These are phyloP conservation scores for Nyctereutes procyonoides DNA, from an alignment of 2,113 vertebrate genomes.

Conservation along the genomic window DNA sequence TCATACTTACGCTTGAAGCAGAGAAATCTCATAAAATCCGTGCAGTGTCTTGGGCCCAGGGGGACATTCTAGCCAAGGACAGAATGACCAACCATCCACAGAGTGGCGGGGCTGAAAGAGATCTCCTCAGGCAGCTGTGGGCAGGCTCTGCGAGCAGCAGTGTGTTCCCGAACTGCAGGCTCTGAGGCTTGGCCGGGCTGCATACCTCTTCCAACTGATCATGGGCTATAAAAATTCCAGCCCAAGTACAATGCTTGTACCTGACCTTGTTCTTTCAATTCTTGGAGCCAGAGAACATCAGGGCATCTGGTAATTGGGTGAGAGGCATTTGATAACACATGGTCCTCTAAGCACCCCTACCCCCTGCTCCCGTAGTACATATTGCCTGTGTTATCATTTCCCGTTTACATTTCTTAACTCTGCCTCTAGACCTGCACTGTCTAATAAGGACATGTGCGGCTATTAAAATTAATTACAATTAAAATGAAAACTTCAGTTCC, in stretches of 20 bases:
- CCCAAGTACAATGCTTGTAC: conserved; percentile 58
- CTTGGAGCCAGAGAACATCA: conserved; percentile 34
- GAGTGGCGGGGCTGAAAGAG: background rate
- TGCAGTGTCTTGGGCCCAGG: background rate
- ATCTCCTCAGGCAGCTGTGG: background rate
- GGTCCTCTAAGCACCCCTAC: accelerated
- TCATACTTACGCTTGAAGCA: background rate
- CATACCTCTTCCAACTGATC: conserved; percentile 23
- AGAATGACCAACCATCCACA: conserved; percentile 59
- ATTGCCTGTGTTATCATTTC: background rate
- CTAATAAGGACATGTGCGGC: background rate
- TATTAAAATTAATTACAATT: background rate
- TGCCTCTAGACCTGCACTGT: background rate
- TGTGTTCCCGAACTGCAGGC: background rate
- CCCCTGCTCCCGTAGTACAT: accelerated
- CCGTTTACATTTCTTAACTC: background rate
- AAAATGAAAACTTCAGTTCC: conserved; percentile 2
- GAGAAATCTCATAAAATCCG: background rate
- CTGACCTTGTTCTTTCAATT: conserved; percentile 58
- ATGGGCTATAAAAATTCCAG: conserved; percentile 66
- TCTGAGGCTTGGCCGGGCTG: background rate
- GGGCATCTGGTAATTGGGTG: conserved; percentile 42
- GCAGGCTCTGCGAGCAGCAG: background rate
- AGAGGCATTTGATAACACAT: conserved; percentile 18
- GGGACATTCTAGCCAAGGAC: conserved; percentile 53